Base-by-base conservation (phyloP, 2,797 vertebrate species). In the Apodemus agrarius region DNA sequence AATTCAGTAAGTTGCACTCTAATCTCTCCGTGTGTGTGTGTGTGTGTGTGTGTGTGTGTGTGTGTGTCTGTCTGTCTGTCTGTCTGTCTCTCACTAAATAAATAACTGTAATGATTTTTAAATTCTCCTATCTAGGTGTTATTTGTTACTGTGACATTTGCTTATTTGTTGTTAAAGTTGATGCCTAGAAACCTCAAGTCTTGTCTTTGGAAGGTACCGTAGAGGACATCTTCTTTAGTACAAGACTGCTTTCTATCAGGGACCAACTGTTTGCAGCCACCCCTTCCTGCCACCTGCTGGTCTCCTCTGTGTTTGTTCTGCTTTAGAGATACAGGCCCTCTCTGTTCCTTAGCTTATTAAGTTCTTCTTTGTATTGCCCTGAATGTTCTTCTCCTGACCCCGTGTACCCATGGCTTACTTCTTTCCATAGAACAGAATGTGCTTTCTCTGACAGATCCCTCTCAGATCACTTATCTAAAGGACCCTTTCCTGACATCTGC, bases 111-210 rank as follows among this genome's bases (percentile, higher is more conserved):
- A 78, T 17, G 52, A 34, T 16, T 85, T 63, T 37, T 5, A 49
- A 57, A 40, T 74, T 88, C 78, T 34, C 40, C 65, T 97, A 88
- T 96, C 52, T 97, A 96, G 72, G 3, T 76, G 84, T 29, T 87
- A 74, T 93, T 92, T 97, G 83, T 97, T 93, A 92, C 84, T 93
- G 49, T 26, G 69, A 94, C 59, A 90, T 94, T 92, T 22, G 43
- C 46, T 94, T 96, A 87, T 76, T 94, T 97, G 69, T 93, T 96
- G 93, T 82, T 24, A 86, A 93, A 93, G 54, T 94, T 90, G 90
- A 79, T 94, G 80, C 19, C 89, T 94, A 86, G 40, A 93, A 94
- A 90, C 96, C 22, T 49, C 40, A 91, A 80, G 34, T 86, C 65
- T 91, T 74, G 31, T 40, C 21, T 94, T 67, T 84, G 37, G 40